A percentile compares a stretch with the other conserved stretches of the same genome.
phyloP scores from a whole-genome alignment of 2,888 invertebrate species.

The Plebejus anna region DNA sequence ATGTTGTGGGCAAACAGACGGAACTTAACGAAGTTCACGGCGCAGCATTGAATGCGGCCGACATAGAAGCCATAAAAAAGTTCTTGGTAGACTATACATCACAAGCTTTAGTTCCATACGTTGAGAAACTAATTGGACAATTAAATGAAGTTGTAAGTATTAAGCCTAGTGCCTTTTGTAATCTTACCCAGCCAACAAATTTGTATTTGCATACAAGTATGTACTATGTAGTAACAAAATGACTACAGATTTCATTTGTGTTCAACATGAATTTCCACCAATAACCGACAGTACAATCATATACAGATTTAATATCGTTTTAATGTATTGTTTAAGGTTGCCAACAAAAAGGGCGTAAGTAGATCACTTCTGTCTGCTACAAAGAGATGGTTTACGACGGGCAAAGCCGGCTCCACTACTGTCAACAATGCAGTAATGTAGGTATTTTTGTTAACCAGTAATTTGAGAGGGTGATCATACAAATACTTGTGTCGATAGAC shows the following conservation, averaged over 20 bases:
- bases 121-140: slow-evolving; percentile 91
- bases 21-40: slow-evolving; percentile 84
- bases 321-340: slow-evolving; percentile 70
- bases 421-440: slow-evolving; percentile 91
- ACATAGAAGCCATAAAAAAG: slow-evolving; percentile 90
- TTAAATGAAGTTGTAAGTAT: slow-evolving; percentile 81
- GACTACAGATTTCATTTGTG: too few species aligned
- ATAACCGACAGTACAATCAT: too few species aligned
- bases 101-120: slow-evolving; percentile 92
- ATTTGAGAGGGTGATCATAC: neutral
- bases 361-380: slow-evolving; percentile 96
- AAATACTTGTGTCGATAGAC: too few species aligned
- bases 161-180: neutral
- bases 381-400: slow-evolving; percentile 96
- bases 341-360: slow-evolving; percentile 95
- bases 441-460: slow-evolving; percentile 46
- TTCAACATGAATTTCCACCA: too few species aligned
- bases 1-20: slow-evolving; percentile 68
- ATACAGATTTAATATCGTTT: too few species aligned
- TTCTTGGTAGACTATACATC: slow-evolving; percentile 93
- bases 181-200: neutral
- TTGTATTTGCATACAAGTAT: neutral
- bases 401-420: slow-evolving; percentile 88
- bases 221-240: neutral
- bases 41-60: slow-evolving; percentile 86